Conservation (phyloP, 2,113 vertebrate genomes). For the Catharus bicknelli region DNA sequence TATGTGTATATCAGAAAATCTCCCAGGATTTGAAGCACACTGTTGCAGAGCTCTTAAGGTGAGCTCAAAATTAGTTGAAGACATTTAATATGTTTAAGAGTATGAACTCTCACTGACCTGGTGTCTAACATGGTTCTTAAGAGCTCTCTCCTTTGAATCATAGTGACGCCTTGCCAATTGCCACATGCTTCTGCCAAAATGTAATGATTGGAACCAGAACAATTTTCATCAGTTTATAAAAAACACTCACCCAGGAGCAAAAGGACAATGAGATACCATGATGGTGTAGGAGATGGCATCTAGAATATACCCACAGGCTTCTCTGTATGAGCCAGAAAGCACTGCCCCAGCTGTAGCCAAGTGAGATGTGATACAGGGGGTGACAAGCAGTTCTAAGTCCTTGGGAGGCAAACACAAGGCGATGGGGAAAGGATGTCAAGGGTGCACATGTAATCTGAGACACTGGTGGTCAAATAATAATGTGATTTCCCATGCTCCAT, state of each 20-base stretch:
- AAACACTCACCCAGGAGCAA: fast-evolving
- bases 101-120: neutral
- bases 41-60: neutral
- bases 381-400: neutral
- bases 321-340: neutral
- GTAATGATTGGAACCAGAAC: neutral
- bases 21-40: neutral
- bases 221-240: neutral
- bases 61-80: neutral
- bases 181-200: constrained; percentile 10
- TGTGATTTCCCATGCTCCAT: neutral
- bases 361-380: neutral
- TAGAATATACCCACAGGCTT: neutral
- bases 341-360: fast-evolving
- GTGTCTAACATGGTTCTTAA: neutral
- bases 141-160: neutral
- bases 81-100: neutral
- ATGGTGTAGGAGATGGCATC: neutral
- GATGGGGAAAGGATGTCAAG: neutral
- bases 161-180: neutral
- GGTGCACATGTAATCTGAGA: neutral
- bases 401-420: neutral
- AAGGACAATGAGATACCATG: neutral
- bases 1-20: neutral
- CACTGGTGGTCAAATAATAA: neutral